Evolutionary conservation across 2,113 vertebrate genomes (phyloP), one percentile per base, ranked within the genome.

Genomic region (Istiophorus platypterus): DNA sequence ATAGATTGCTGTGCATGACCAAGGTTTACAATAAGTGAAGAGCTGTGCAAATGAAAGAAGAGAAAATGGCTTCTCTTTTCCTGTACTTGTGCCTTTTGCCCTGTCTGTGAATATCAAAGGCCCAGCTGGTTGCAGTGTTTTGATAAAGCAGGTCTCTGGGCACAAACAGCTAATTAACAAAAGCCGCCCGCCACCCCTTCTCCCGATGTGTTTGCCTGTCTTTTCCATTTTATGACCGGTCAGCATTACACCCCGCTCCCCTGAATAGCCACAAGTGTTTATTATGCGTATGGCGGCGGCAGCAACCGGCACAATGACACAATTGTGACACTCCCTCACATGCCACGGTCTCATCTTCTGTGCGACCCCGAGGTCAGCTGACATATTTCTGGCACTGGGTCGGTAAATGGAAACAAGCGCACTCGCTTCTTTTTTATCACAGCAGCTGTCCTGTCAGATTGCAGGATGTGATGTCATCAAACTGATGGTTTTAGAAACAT

Each of bases 91-190:
- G 74, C 85, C 76, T 86, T 79, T 72, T 51, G 41, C 26, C 22
- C 91, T 91, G 92, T 94, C 95, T 94, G 86, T 95, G 95, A 94
- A 92, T 97, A 96, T 97, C 95, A 99, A 97, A 97, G 95, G 94
- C 96, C 96, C 96, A 95, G 97, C 95, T 96, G 96, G 97, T 96
- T 94, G 95, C 89, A 91, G 89, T 96, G 95, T 96, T 97, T 97
- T 96, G 93, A 95, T 97, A 96, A 96, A 95, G 95, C 92, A 92
- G 90, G 92, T 89, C 93, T 92, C 90, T 90, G 92, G 95, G 95
- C 95, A 92, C 96, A 96, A 97, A 96, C 95, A 96, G 95, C 96
- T 96, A 96, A 97, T 97, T 97, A 96, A 95, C 95, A 95, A 96
- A 94, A 94, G 94, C 90, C 86, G 57, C 86, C 90, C 92, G 79